phyloP scores from a whole-genome alignment of 2,888 invertebrate genomes.

The Erebia aethiops region DNA sequence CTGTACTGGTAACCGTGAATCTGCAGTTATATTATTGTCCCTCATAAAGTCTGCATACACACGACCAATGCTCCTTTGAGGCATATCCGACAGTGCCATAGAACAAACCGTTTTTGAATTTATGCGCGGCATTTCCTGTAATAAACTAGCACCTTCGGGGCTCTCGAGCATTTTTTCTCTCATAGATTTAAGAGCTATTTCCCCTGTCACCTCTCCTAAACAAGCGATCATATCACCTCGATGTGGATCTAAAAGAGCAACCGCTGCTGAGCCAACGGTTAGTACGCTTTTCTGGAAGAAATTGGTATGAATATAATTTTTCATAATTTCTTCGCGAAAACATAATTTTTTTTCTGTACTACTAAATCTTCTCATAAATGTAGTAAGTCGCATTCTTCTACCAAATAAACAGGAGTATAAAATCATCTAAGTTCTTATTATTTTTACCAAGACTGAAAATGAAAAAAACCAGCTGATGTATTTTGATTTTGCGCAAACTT shows the following conservation, averaged over 20 bases:
- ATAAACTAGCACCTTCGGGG: conserved; percentile 89
- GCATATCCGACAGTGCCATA: conserved; percentile 86
- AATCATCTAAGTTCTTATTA: neutral
- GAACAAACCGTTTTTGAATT: conserved; percentile 92
- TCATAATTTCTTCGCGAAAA: conserved; percentile 85
- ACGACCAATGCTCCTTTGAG: conserved; percentile 92
- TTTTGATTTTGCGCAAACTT: no score
- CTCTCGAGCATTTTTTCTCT: conserved; percentile 88
- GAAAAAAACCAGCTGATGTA: no score
- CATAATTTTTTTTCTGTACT: conserved; percentile 47
- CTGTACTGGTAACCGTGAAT: conserved; percentile 93
- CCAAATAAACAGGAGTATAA: conserved; percentile 2
- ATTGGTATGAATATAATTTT: conserved; percentile 85
- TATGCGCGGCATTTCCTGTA: conserved; percentile 91
- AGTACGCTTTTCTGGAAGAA: conserved; percentile 90
- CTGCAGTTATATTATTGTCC: conserved; percentile 95
- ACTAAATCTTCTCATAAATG: conserved; percentile 27
- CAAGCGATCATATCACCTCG: conserved; percentile 97
- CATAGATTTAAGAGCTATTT: conserved; percentile 87
- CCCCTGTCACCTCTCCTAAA: conserved; percentile 95
- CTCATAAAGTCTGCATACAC: conserved; percentile 92
- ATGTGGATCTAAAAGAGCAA: conserved; percentile 91
- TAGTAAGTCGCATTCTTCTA: conserved; percentile 27
- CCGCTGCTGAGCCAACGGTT: conserved; percentile 92
- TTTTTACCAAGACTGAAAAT: neutral